Evolutionary conservation across 2,797 vertebrate species (phyloP).

Genomic region (Sebastiscus albofasciatus): DNA sequence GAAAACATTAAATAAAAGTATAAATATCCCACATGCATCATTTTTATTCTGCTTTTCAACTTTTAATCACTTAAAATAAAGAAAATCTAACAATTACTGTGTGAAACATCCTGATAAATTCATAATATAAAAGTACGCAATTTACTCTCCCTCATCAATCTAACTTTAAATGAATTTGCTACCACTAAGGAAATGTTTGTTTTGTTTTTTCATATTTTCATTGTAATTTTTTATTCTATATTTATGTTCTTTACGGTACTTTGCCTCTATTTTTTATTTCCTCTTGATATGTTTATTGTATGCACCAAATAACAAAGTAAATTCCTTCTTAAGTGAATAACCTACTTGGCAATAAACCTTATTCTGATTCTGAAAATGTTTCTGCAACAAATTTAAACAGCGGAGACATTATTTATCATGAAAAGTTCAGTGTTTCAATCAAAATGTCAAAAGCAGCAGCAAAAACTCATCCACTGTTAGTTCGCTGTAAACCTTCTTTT

Average conservation of each 20-base stretch:
- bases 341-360: not conserved
- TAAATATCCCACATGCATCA: not conserved
- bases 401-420: not conserved
- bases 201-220: not conserved
- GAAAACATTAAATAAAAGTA: not conserved
- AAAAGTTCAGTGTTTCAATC: not conserved
- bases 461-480: not conserved
- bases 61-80: not conserved
- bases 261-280: not conserved
- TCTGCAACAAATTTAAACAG: not conserved
- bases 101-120: not conserved
- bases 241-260: too few species aligned
- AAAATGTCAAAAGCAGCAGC: conserved; percentile 10
- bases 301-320: not conserved
- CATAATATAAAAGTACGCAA: not conserved
- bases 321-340: not conserved
- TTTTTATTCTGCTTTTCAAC: not conserved
- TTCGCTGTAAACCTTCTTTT: not conserved
- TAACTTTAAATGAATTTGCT: not conserved
- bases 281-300: not conserved
- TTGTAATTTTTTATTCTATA: not conserved
- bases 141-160: not conserved
- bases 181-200: not conserved
- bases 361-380: not conserved
- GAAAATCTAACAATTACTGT: not conserved